A percentile compares a stretch with the other conserved stretches of the same genome.
Conservation (phyloP, 2,113 vertebrate genomes). For the Scytalopus superciliaris region DNA sequence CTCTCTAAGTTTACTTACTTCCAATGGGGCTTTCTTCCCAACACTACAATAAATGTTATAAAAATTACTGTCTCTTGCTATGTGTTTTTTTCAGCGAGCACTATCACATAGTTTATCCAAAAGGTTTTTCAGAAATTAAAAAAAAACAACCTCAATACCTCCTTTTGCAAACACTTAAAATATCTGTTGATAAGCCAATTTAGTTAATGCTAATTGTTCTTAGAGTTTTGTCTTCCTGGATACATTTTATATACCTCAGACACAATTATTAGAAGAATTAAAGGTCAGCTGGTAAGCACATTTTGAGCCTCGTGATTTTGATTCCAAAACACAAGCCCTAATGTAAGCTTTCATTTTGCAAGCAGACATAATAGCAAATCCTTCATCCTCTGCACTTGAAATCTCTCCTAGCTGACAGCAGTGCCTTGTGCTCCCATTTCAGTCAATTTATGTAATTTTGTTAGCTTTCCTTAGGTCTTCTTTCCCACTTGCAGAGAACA, state of each 20-base stretch:
- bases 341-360: background rate
- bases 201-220: background rate
- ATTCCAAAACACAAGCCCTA: background rate
- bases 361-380: background rate
- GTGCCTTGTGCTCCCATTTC: background rate
- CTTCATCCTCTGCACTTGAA: background rate
- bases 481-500: background rate
- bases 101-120: background rate
- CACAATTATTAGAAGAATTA: background rate
- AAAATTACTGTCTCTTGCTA: background rate
- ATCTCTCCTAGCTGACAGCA: background rate
- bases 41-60: background rate
- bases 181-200: background rate
- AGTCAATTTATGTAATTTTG: background rate
- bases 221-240: background rate
- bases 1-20: background rate
- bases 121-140: background rate
- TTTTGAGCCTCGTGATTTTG: background rate
- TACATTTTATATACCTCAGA: background rate
- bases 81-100: slow-evolving; percentile 9
- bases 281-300: background rate
- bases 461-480: background rate
- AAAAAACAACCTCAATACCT: background rate
- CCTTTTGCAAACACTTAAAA: slow-evolving; percentile 35
- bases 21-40: background rate